Percentiles rank a stretch among this genome's conserved stretches.
These are phyloP conservation scores for Eunapius fragilis DNA, from an alignment of 37 sponge, comb jelly and placozoan genomes.

Conservation along the genomic window DNA sequence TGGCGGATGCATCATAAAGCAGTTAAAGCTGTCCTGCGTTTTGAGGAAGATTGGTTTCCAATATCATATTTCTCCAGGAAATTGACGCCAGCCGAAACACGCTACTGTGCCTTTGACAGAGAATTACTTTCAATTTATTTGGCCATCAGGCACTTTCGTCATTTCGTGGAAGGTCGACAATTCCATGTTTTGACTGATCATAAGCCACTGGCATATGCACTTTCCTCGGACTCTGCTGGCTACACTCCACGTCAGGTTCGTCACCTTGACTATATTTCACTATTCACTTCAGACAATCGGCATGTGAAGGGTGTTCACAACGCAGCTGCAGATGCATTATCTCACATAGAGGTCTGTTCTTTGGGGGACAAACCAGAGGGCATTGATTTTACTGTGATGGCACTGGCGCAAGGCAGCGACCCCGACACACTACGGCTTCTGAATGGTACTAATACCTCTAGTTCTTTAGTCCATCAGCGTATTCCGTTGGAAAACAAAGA, in stretches of 20 bases:
- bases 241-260: constrained; percentile 54
- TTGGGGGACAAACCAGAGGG: no score
- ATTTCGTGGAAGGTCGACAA: constrained; percentile 51
- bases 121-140: constrained; percentile 59
- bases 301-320: constrained; percentile 38
- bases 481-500: no score
- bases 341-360: not conserved
- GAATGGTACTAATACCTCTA: constrained; percentile 12
- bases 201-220: constrained; percentile 64
- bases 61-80: not conserved
- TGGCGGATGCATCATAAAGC: not conserved
- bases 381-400: constrained; percentile 3
- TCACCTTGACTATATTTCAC: constrained; percentile 67
- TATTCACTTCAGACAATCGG: constrained; percentile 59
- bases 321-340: constrained; percentile 4
- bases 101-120: constrained; percentile 68
- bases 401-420: not conserved
- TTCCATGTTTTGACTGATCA: constrained; percentile 62
- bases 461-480: no score
- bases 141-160: constrained; percentile 50
- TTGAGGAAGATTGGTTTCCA: no score
- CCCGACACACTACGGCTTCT: not conserved
- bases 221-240: constrained; percentile 21
- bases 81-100: constrained; percentile 42
- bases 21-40: no score